Base-by-base conservation (phyloP, 1,140 invertebrate genomes). In the Paraescarpia echinospica region DNA sequence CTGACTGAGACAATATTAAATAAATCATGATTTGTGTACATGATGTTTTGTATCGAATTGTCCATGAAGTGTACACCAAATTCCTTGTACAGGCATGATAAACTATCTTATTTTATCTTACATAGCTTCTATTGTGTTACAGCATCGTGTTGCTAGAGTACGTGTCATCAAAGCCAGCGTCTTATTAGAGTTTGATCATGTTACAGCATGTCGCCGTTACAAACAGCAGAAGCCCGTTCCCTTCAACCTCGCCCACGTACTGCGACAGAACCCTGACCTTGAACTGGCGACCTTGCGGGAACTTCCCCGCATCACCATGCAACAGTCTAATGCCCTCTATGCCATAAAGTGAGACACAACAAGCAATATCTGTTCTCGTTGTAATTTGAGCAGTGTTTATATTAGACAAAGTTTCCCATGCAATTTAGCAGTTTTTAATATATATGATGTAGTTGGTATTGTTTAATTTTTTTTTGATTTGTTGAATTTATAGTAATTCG, bases 241-340 rank as follows among this genome's bases (percentile, higher is more conserved):
- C 6, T 92, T 77, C 33, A 89, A 33, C 48, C 33, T 92, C 12
- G 34, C 33, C 33, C 51, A 33, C 18, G 92, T 34, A 18, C 33
- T 34, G 18, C 33, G 92, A 14, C 41, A 88, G n/a, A 88, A 88
- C 5, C 51, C 92, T 34, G 98, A 98, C 94, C 97, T 98, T 12
- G 98, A 99, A 94, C 96, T 99, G n/a, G 98, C 98, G 0, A 98
- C 98, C 0, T 96, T 99, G n/a, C 96, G 98, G 51, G 98, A 99
- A 95, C 96, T 98, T 27, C 98, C 98, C 4, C 96, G 97, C 1
- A 94, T 97, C 94, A 97, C 97, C 92, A 97, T 98, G 31, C 98
- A 98, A 94, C 97, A 98, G 35, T 97, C 97, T 14, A 98, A 98
- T 95, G 97, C 98, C 22, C 96, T 98, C 0, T 99, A 99, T 94